These are phyloP conservation scores for Siniperca knerii DNA, from an alignment of 2,113 vertebrate species.

Conservation along the genomic window DNA sequence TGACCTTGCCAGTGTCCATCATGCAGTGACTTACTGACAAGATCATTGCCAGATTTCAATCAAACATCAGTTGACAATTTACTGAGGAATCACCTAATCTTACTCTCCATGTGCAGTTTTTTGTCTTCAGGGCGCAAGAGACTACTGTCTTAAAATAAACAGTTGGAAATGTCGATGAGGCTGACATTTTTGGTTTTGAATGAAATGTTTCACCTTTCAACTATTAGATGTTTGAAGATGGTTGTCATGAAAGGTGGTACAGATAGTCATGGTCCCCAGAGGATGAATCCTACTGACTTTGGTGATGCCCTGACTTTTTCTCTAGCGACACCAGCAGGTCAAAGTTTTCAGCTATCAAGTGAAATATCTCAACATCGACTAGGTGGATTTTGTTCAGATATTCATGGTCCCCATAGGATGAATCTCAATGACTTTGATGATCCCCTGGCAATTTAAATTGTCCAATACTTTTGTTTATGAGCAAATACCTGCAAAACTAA, in stretches of 20 bases:
- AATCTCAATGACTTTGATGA: not conserved
- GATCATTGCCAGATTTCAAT: slow-evolving; percentile 43
- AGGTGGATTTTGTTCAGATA: too few species aligned
- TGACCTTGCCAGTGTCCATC: slow-evolving; percentile 72
- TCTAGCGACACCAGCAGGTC: too few species aligned
- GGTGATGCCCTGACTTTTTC: too few species aligned
- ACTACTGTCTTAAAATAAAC: not conserved
- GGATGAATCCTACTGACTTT: too few species aligned
- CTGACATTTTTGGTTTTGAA: too few species aligned
- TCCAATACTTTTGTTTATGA: too few species aligned
- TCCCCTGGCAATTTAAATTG: too few species aligned
- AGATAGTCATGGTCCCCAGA: not conserved
- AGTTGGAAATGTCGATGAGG: not conserved
- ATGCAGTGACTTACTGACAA: slow-evolving; percentile 45
- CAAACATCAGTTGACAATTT: slow-evolving; percentile 39
- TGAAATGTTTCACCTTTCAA: too few species aligned
- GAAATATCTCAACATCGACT: too few species aligned
- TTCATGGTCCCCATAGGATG: not conserved
- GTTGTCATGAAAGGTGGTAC: not conserved
- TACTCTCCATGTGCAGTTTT: not conserved
- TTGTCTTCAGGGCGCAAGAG: not conserved
- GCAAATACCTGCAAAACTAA: not conserved
- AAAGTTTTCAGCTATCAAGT: too few species aligned
- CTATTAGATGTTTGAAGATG: not conserved
- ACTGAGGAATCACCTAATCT: not conserved